Evolutionary conservation across 2,888 invertebrate genomes (phyloP), one percentile per base, ranked within the genome.

Genomic region (Drosophila mulleri): DNA sequence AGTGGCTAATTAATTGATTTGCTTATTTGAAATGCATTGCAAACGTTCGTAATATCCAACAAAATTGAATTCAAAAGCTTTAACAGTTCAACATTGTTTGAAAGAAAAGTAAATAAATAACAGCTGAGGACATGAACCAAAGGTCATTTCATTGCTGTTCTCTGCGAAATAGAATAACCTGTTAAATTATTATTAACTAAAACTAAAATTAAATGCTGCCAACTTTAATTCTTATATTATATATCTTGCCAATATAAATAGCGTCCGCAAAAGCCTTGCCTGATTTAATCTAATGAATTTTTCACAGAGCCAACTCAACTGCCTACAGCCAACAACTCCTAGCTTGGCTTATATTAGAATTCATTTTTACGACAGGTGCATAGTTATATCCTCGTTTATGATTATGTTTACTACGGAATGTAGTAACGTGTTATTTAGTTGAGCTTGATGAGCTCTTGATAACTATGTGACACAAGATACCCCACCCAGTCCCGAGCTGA

Each of bases 341-440:
- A 23, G 23, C 3, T 26, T 26, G 14, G 9, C 7, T 18, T 41
- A 5, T 44, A 16, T 20, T 35, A 20, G 26, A 35, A 1, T 20
- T 20, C 0, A 35, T 20, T 32, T 57, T 57, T 32, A 32, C 44
- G 48, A 29, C 56, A 63, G 29, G 37, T 26, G 8, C 41, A 61
- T 58, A 39, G 58, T 67, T 60, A 67, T 57, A 65, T 37, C 47
- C 57, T 64, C 20, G 61, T 65, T 70, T 67, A 68, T 65, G 56
- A 16, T 59, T 59, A 62, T 54, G 59, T 59, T 64, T 42, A 56
- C 47, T 75, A 68, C 68, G 60, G 72, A 84, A 64, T 52, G 54
- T 75, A 82, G 87, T 73, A 72, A 70, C 60, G 62, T 69, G 72
- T 69, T 79, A 65, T 75, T 70, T 69, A 35, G 67, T 62, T 68